Percentiles rank a stretch among this genome's conserved stretches.
phyloP scores from a whole-genome alignment of 2,113 vertebrate species.

The Phainopepla nitens region DNA sequence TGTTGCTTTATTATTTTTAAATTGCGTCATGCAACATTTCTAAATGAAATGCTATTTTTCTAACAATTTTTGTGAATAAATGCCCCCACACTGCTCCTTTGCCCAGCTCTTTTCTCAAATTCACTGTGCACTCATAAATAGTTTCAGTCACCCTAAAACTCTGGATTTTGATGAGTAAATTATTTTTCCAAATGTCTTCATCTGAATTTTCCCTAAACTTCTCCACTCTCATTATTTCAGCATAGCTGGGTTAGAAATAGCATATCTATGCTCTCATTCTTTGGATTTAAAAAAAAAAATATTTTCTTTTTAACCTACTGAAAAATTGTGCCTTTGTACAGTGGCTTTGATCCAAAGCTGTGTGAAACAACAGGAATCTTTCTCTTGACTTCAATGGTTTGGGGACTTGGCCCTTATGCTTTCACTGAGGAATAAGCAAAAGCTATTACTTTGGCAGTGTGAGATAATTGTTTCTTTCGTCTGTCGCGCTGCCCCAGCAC shows the following conservation, averaged over 20 bases:
- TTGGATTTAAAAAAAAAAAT: not conserved
- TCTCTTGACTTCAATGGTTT: not conserved
- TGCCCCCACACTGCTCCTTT: accelerated
- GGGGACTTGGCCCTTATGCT: not conserved
- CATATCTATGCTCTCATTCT: not conserved
- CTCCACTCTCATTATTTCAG: not conserved
- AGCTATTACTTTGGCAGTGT: not conserved
- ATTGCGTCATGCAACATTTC: not conserved
- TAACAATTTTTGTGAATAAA: not conserved
- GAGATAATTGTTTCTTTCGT: not conserved
- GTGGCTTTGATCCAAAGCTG: constrained; percentile 2
- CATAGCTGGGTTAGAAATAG: not conserved
- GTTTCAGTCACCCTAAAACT: not conserved
- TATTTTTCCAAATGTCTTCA: not conserved
- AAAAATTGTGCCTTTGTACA: not conserved
- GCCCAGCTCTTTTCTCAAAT: not conserved
- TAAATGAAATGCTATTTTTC: not conserved
- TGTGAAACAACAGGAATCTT: not conserved
- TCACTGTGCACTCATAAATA: not conserved
- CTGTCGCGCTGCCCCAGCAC: not conserved
- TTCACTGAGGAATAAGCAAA: not conserved
- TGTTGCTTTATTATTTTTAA: not conserved
- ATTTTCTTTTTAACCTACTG: not conserved
- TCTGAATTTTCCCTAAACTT: not conserved
- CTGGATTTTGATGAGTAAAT: not conserved